Evolutionary conservation across 1,140 invertebrate species (phyloP), one percentile per base, ranked within the genome.

Genomic region (Ephestia elutella): DNA sequence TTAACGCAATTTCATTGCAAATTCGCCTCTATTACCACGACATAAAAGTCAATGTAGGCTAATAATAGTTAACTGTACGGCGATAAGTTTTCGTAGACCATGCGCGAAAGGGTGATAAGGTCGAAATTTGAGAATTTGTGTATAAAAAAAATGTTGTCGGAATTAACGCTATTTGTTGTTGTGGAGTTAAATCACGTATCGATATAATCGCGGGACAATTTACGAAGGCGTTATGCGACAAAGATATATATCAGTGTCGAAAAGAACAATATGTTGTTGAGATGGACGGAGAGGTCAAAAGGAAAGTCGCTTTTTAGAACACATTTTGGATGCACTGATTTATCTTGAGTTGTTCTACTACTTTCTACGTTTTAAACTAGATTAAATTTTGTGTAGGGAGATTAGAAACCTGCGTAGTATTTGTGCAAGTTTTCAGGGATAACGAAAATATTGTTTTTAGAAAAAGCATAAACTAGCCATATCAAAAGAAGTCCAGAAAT

Each of bases 121-220:
- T 53, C 50, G 20, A 53, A 21, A 53, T 21, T 25, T 25, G 13
- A 5, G 19, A 20, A 10, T 20, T 20, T 20, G 17, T 50, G 18
- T 2, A 20, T 13, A 20, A 19, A 50, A 50, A 25, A 19, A 20
- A 10, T 50, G 18, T 50, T 50, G 49, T 20, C 18, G 5, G 50
- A 9, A 53, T 53, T 53, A 25, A 53, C n/a, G 21, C 10, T 53
- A n/a, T n/a, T 4, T 20, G 21, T 25, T 53, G 50, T 53, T 53
- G 50, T n/a, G 50, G 10, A 53, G 50, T 53, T 25, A 53, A 53
- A 53, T 53, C 50, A 53, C 50, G 50, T 53, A 53, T 53, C 50
- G 50, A 53, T 53, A 53, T 53, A 53, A 53, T 53, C 50, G 50
- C 50, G 8, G 3, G 21, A 53, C 50, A 20, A 53, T 53, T 53